A percentile compares a stretch with the other conserved stretches of the same genome.
Evolutionary conservation across 2,113 vertebrate species (phyloP).

Genomic region (rabbit (Oryctolagus cuniculus)): DNA sequence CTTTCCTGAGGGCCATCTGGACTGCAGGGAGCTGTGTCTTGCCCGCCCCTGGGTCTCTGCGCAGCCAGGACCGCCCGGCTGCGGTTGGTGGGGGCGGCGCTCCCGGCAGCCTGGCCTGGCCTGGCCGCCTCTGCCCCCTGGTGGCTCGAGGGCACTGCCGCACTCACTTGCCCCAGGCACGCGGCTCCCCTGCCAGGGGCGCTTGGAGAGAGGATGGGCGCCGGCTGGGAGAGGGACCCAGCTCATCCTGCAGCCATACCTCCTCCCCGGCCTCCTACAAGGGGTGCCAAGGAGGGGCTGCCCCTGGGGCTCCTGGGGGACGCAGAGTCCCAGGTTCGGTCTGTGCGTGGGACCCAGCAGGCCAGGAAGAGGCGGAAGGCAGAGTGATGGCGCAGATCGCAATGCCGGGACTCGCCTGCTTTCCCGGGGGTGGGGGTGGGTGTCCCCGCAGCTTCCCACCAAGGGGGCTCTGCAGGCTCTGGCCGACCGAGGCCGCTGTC

Average conservation of each 20-base stretch:
- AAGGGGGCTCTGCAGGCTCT: not conserved
- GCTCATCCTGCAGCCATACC: no score
- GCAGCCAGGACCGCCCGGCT: accelerated
- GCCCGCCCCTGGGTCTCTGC: not conserved
- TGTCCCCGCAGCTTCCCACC: no score
- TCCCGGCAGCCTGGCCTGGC: not conserved
- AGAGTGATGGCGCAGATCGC: accelerated
- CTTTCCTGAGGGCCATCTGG: not conserved
- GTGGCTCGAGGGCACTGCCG: conserved; percentile 46
- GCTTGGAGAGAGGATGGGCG: not conserved
- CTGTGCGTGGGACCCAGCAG: not conserved
- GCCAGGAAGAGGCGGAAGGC: not conserved
- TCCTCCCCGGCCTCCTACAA: not conserved
- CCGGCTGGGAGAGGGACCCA: not conserved
- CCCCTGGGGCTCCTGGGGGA: not conserved
- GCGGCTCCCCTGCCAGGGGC: accelerated
- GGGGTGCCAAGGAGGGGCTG: accelerated
- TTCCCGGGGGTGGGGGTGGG: accelerated
- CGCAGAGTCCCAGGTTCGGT: accelerated
- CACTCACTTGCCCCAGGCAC: not conserved
- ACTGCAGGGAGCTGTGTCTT: not conserved
- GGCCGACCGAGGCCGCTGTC: conserved; percentile 2
- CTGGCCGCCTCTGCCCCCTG: conserved; percentile 76
- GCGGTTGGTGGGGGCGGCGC: not conserved
- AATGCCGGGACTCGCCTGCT: not conserved